phyloP scores from a whole-genome alignment of 2,797 vertebrate species.

The Macropodus opercularis region DNA sequence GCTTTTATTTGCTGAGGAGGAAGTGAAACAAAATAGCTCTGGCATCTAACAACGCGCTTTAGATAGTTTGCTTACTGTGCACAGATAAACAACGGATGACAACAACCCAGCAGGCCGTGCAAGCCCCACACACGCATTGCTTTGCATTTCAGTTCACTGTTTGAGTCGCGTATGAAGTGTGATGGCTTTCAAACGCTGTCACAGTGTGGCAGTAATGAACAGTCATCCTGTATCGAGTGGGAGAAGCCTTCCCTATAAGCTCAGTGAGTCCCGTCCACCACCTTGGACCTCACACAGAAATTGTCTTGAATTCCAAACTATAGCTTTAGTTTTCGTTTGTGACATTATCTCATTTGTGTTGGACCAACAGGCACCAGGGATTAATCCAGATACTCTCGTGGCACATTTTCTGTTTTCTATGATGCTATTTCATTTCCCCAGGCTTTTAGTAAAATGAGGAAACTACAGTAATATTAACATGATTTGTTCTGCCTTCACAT shows the following conservation, averaged over 20 bases:
- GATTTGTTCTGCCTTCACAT: constrained; percentile 3
- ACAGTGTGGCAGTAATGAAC: not conserved
- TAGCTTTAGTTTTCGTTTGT: too few relatives aligned
- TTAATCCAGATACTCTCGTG: not conserved
- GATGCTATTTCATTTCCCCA: not conserved
- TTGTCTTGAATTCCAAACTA: too few relatives aligned
- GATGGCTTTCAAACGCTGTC: constrained; percentile 5
- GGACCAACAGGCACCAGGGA: too few relatives aligned
- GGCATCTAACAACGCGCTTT: constrained; percentile 19
- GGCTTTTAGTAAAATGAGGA: not conserved
- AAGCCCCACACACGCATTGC: constrained; percentile 10
- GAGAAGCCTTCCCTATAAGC: not conserved
- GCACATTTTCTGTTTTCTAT: not conserved
- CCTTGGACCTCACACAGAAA: too few relatives aligned
- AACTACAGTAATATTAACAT: not conserved
- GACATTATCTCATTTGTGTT: too few relatives aligned
- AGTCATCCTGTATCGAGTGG: not conserved
- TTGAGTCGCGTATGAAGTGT: not conserved
- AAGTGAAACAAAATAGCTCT: constrained; percentile 29
- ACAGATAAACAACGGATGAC: constrained; percentile 44
- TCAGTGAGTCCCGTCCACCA: not conserved
- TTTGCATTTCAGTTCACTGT: constrained; percentile 1
- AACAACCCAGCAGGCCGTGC: constrained; percentile 16
- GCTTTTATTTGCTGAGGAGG: constrained; percentile 18
- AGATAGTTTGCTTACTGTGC: constrained; percentile 24